Conservation (phyloP, 2,113 vertebrate genomes). For the Lagopus muta region DNA sequence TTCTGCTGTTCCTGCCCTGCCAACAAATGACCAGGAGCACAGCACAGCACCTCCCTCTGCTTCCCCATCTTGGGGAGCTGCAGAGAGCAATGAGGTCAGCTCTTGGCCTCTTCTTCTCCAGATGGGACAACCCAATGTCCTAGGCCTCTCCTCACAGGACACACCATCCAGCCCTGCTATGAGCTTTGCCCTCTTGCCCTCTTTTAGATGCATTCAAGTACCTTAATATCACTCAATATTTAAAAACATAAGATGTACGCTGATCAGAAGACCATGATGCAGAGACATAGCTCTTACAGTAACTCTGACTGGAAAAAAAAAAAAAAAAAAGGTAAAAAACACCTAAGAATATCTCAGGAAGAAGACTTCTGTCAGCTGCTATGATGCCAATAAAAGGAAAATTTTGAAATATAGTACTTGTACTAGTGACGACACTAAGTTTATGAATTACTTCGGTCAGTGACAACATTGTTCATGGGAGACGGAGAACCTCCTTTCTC, state of each 20-base stretch:
- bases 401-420: neutral
- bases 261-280: neutral
- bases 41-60: neutral
- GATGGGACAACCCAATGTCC: neutral
- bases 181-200: neutral
- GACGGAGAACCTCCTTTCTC: neutral
- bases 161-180: neutral
- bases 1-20: neutral
- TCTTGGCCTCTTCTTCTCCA: neutral
- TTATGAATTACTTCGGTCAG: neutral
- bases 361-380: neutral
- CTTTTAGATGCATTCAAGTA: neutral
- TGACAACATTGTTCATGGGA: neutral
- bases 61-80: neutral
- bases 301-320: neutral
- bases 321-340: neutral
- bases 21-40: neutral
- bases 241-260: neutral
- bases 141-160: neutral
- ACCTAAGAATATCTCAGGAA: neutral
- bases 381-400: neutral
- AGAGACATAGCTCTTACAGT: neutral
- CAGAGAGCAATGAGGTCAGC: neutral
- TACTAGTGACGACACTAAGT: neutral
- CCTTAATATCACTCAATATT: neutral